A percentile compares a stretch with the other conserved stretches of the same genome.
phyloP scores from a whole-genome alignment of 2,797 vertebrate genomes.

The Acipenser oxyrinchus region DNA sequence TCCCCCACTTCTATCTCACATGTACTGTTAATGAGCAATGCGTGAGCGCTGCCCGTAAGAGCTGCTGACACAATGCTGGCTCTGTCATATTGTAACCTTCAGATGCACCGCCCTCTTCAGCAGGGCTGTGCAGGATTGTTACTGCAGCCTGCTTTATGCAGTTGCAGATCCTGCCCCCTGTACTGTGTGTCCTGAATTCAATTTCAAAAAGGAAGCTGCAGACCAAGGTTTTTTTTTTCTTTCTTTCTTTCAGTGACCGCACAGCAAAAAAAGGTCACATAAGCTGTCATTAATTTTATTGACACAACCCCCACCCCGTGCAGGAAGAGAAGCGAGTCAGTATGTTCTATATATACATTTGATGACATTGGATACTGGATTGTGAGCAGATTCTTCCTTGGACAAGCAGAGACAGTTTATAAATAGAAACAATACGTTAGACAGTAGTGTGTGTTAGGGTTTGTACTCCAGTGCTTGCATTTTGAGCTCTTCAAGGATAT shows the following conservation, averaged over 20 bases:
- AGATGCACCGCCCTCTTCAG: neutral
- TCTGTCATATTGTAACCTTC: constrained; percentile 18
- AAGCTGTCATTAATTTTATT: too few species aligned
- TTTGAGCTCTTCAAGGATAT: neutral
- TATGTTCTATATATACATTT: neutral
- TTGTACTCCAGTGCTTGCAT: neutral
- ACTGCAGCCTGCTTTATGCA: neutral
- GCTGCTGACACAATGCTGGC: constrained; percentile 23
- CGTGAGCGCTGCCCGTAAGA: neutral
- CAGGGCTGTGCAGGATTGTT: neutral
- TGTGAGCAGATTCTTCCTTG: neutral
- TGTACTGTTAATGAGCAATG: neutral
- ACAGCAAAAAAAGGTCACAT: too few species aligned
- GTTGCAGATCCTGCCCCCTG: neutral
- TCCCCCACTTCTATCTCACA: constrained; percentile 1
- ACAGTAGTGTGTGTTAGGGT: neutral
- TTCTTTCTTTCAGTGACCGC: too few species aligned
- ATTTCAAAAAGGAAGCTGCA: neutral
- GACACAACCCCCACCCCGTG: too few species aligned
- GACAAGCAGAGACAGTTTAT: neutral
- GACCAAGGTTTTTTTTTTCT: neutral
- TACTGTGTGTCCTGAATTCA: neutral
- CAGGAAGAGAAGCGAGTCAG: neutral
- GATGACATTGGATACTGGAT: neutral
- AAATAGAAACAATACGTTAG: constrained; percentile 14